These are phyloP conservation scores for Conistra vaccinii DNA, from an alignment of 2,888 invertebrate species.

Conservation along the genomic window DNA sequence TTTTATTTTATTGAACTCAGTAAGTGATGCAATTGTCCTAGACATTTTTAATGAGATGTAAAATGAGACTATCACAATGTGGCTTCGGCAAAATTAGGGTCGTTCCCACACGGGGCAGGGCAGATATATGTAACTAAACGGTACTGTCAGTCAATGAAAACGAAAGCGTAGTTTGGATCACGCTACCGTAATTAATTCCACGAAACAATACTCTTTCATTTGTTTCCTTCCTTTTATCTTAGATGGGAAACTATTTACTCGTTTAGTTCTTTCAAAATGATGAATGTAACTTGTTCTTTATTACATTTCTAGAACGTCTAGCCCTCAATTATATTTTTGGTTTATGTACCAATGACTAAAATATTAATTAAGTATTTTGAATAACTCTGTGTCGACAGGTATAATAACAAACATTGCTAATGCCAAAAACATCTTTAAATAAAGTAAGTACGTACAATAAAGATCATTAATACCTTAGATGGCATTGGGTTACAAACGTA, in stretches of 20 bases:
- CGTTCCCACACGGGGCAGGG: slow-evolving; percentile 20
- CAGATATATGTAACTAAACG: slow-evolving; percentile 30
- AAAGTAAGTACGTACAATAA: background rate
- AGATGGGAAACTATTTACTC: slow-evolving; percentile 28
- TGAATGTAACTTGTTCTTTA: slow-evolving; percentile 8
- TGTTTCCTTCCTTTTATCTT: slow-evolving; percentile 44
- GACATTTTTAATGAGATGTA: slow-evolving; percentile 4
- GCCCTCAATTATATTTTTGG: background rate
- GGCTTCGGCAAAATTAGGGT: slow-evolving; percentile 31
- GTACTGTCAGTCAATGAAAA: slow-evolving; percentile 42
- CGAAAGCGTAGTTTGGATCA: slow-evolving; percentile 41
- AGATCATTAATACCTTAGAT: background rate
- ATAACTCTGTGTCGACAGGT: background rate
- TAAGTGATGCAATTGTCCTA: slow-evolving; percentile 18
- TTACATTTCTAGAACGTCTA: background rate
- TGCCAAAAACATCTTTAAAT: background rate
- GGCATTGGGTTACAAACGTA: background rate
- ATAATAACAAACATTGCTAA: background rate
- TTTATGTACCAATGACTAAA: background rate
- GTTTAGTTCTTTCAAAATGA: slow-evolving; percentile 21
- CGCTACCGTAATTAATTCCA: slow-evolving; percentile 54
- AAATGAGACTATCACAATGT: slow-evolving; percentile 7
- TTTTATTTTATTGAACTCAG: slow-evolving; percentile 16
- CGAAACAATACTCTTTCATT: slow-evolving; percentile 41
- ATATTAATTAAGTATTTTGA: background rate